Evolutionary conservation across 1,140 invertebrate species (phyloP).

Genomic region (Myzus persicae): DNA sequence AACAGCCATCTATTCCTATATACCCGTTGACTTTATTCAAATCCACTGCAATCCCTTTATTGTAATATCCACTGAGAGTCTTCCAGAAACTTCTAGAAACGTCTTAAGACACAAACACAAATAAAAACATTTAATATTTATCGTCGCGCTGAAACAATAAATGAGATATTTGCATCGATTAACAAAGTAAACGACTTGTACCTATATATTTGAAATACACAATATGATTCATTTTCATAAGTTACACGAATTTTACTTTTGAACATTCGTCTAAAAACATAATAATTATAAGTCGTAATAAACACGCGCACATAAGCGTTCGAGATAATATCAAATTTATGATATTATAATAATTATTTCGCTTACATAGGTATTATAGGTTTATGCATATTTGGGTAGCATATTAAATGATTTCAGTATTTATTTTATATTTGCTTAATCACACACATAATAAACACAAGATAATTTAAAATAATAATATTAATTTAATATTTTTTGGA

Average conservation of each 20-base stretch:
- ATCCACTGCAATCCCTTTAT: slow-evolving; percentile 27
- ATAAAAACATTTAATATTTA: slow-evolving; percentile 11
- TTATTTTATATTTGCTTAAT: background rate
- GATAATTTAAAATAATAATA: background rate
- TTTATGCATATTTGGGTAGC: too few relatives aligned
- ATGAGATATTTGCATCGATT: background rate
- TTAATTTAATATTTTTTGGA: background rate
- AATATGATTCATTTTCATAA: background rate
- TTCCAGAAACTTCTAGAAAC: slow-evolving; percentile 6
- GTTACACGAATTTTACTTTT: background rate
- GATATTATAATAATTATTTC: too few relatives aligned
- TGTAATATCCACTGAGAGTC: background rate
- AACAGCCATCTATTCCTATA: slow-evolving; percentile 4
- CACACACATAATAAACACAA: background rate
- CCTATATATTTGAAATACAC: background rate
- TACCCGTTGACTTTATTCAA: slow-evolving; percentile 21
- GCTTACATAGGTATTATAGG: too few relatives aligned
- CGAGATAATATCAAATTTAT: background rate
- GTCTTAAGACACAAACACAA: slow-evolving; percentile 1
- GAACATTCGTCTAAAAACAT: background rate
- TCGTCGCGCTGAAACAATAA: background rate
- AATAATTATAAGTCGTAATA: background rate
- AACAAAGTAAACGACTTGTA: background rate
- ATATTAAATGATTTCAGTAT: background rate
- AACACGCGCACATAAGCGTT: background rate